These are phyloP conservation scores for Parambassis ranga DNA, from an alignment of 2,797 vertebrate species.

Conservation along the genomic window DNA sequence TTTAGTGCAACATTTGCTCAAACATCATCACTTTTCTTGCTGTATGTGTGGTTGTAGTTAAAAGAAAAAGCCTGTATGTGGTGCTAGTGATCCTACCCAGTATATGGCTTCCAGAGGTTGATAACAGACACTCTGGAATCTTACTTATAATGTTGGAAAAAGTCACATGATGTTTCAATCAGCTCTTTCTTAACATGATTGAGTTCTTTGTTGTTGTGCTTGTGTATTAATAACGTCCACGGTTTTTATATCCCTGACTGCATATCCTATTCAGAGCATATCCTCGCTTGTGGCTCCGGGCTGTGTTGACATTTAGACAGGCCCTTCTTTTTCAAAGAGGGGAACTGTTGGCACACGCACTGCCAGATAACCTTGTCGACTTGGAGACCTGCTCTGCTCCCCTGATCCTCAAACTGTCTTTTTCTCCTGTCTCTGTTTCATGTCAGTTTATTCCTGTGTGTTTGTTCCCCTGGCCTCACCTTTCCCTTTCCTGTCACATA, in stretches of 20 bases:
- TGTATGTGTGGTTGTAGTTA: conserved; percentile 15
- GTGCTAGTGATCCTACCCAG: conserved; percentile 18
- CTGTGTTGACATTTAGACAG: conserved; percentile 60
- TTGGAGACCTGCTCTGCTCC: conserved; percentile 12
- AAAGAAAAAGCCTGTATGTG: conserved; percentile 23
- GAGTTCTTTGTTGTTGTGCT: not conserved
- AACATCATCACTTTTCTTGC: not conserved
- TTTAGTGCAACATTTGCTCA: not conserved
- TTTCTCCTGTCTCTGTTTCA: not conserved
- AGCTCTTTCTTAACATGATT: not conserved
- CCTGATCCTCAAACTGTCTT: not conserved
- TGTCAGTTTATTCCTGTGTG: conserved; percentile 12
- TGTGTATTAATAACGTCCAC: not conserved
- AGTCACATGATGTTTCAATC: not conserved
- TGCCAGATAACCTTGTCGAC: conserved; percentile 56
- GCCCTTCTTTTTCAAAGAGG: conserved; percentile 35
- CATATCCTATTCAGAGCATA: conserved; percentile 47
- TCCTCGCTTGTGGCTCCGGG: conserved; percentile 27
- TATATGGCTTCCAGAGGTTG: too few relatives aligned
- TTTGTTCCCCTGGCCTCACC: not conserved
- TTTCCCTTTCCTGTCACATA: not conserved
- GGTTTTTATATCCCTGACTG: conserved; percentile 37
- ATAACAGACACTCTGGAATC: not conserved
- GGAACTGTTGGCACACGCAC: conserved; percentile 21
- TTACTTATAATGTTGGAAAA: not conserved